Percentiles rank a stretch among this genome's conserved stretches.
These are phyloP conservation scores for Hiodon tergisus DNA, from an alignment of 2,113 vertebrate species.

Conservation along the genomic window DNA sequence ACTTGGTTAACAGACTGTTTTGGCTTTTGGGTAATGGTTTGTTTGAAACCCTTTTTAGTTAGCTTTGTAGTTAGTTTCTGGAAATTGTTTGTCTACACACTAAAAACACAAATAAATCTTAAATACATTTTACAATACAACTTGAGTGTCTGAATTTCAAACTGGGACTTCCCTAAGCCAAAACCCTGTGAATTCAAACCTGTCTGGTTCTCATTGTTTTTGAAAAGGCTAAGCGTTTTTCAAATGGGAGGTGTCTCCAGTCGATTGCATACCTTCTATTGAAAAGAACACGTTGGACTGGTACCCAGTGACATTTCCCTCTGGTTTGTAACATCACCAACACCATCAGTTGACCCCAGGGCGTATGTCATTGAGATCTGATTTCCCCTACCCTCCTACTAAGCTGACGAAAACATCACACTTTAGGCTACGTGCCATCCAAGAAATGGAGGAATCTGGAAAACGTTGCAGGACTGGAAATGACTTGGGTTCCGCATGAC, in stretches of 20 bases:
- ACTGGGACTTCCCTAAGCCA: not conserved
- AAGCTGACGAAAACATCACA: too few species aligned
- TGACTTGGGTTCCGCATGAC: too few species aligned
- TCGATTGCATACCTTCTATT: not conserved
- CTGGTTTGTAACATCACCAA: not conserved
- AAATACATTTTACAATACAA: too few species aligned
- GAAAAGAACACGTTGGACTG: constrained; percentile 12
- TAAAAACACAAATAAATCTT: too few species aligned
- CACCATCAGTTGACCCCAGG: not conserved
- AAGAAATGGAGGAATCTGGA: too few species aligned
- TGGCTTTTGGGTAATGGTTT: too few species aligned
- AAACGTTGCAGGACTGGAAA: too few species aligned
- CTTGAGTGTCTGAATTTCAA: too few species aligned
- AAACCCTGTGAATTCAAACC: not conserved
- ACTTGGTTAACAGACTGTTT: not conserved
- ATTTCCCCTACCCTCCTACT: not conserved
- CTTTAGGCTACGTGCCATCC: too few species aligned
- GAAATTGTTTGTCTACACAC: too few species aligned
- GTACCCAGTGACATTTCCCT: not conserved
- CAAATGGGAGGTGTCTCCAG: not conserved
- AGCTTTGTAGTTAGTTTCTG: too few species aligned
- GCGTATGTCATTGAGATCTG: not conserved
- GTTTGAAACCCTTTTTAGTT: too few species aligned
- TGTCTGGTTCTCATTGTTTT: not conserved
- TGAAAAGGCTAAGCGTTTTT: not conserved